Conservation (phyloP, 2,888 invertebrate species). For the Lasius fuliginosus region DNA sequence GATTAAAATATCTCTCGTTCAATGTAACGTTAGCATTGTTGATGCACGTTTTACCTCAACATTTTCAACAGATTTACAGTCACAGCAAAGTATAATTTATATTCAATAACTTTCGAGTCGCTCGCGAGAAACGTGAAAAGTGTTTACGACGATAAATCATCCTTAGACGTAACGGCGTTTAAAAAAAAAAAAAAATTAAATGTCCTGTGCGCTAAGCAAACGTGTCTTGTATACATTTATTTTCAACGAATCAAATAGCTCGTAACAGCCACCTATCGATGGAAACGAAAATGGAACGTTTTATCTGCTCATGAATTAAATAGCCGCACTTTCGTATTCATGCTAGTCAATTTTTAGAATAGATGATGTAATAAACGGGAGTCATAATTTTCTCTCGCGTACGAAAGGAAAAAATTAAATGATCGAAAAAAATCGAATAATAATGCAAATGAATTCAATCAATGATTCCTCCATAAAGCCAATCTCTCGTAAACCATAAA, state of each 20-base stretch:
- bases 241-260: constrained; percentile 5
- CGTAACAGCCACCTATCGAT: constrained; percentile 28
- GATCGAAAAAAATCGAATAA: background rate
- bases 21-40: constrained; percentile 15
- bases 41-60: background rate
- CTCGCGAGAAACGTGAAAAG: background rate
- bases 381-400: background rate
- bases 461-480: background rate
- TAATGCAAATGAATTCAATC: background rate
- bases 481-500: background rate
- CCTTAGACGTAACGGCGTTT: background rate
- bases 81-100: constrained; percentile 13
- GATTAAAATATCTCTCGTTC: constrained; percentile 23
- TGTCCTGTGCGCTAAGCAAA: constrained; percentile 22
- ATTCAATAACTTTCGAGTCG: constrained; percentile 5
- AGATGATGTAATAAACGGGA: background rate
- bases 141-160: constrained; percentile 22
- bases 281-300: background rate
- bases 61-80: constrained; percentile 15
- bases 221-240: background rate
- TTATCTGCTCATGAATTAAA: constrained; percentile 17
- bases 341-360: background rate
- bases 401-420: background rate
- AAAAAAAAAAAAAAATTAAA: background rate
- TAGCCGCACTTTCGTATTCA: background rate